A percentile compares a stretch with the other conserved stretches of the same genome.
These are phyloP conservation scores for Drosophila mulleri DNA, from an alignment of 2,888 invertebrate species.

Conservation along the genomic window DNA sequence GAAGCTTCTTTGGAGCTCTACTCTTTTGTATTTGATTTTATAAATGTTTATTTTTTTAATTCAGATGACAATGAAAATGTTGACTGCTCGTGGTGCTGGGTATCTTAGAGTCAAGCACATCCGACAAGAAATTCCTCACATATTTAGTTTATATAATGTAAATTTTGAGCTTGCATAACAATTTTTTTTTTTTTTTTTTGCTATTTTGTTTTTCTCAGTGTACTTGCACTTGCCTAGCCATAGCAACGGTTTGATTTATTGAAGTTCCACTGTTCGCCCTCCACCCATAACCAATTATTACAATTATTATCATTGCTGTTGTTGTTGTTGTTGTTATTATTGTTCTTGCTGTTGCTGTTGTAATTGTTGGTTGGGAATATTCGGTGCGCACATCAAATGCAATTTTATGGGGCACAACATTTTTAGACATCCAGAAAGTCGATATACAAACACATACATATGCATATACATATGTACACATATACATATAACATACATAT, in stretches of 20 bases:
- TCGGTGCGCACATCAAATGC: conserved; percentile 52
- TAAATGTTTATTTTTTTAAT: too few relatives aligned
- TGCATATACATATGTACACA: neutral
- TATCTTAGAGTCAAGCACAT: too few relatives aligned
- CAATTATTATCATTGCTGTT: neutral
- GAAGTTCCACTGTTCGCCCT: conserved; percentile 15
- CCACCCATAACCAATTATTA: neutral
- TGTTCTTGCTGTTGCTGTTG: conserved; percentile 1
- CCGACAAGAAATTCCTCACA: too few relatives aligned
- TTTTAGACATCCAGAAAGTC: conserved; percentile 35
- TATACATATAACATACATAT: neutral
- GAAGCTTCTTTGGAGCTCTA: too few relatives aligned
- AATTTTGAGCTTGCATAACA: neutral
- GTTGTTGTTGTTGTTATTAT: neutral
- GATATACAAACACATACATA: neutral
- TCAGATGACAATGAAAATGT: too few relatives aligned
- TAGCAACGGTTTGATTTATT: conserved; percentile 46
- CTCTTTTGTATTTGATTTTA: too few relatives aligned
- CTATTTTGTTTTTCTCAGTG: neutral
- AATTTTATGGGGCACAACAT: conserved; percentile 53
- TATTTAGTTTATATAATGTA: too few relatives aligned
- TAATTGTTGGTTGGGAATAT: conserved; percentile 41
- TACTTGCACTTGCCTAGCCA: neutral
- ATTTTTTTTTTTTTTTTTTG: neutral
- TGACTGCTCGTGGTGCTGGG: too few relatives aligned